Percentiles rank a stretch among this genome's conserved stretches.
Evolutionary conservation across 2,113 vertebrate species (phyloP).

Genomic region (Sinocyclocheilus anshuiensis): DNA sequence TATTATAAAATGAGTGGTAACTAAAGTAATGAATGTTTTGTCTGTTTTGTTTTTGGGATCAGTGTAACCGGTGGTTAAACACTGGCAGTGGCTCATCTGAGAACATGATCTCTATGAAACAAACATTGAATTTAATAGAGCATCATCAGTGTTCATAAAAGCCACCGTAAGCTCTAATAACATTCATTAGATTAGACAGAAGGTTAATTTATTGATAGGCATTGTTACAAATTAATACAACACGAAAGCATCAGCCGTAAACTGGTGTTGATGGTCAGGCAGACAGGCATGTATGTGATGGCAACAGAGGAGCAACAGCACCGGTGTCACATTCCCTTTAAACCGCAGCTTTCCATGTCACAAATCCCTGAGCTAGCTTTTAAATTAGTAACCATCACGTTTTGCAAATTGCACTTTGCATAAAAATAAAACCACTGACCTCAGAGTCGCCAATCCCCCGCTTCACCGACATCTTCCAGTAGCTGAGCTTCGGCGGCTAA

Average conservation of each 20-base stretch:
- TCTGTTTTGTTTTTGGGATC: no score
- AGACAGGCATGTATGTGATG: background rate
- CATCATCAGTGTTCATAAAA: background rate
- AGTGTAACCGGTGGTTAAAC: no score
- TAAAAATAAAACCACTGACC: conserved; percentile 59
- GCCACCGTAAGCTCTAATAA: background rate
- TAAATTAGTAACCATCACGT: background rate
- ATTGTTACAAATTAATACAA: background rate
- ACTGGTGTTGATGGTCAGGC: background rate
- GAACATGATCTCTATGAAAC: no score
- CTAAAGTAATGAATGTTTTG: no score
- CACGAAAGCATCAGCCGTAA: background rate
- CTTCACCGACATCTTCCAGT: conserved; percentile 71
- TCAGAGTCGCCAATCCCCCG: conserved; percentile 67
- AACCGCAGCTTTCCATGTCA: background rate
- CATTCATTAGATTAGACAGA: background rate
- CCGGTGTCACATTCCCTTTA: conserved; percentile 15
- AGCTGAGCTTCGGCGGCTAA: conserved; percentile 7
- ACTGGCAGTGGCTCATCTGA: no score
- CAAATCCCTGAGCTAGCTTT: background rate
- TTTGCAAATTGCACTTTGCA: background rate
- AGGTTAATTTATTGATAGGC: background rate
- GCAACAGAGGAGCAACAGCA: background rate
- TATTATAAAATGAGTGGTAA: no score
- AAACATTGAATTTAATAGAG: no score